These are phyloP conservation scores for Halcyon malimbica DNA, from an alignment of 2,113 vertebrate genomes.

Conservation along the genomic window DNA sequence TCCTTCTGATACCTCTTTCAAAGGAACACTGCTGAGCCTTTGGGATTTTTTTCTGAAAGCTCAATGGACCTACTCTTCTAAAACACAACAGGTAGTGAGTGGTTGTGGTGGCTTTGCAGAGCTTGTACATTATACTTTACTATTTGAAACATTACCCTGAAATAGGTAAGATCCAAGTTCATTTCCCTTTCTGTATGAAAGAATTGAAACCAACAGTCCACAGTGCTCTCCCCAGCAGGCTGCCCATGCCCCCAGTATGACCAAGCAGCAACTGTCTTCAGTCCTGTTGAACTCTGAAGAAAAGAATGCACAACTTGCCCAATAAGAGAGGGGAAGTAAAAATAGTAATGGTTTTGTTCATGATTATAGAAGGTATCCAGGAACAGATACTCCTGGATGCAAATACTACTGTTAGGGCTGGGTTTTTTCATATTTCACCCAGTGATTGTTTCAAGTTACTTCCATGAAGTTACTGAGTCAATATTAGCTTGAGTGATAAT, in stretches of 20 bases:
- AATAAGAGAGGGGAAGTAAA: neutral
- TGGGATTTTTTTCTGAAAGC: neutral
- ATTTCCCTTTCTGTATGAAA: neutral
- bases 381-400: neutral
- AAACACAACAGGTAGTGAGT: slow-evolving; percentile 19
- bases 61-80: neutral
- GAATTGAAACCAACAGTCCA: neutral
- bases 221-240: neutral
- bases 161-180: slow-evolving; percentile 1
- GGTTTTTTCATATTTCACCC: neutral
- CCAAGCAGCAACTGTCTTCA: neutral
- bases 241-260: neutral
- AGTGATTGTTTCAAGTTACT: neutral
- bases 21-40: neutral
- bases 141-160: neutral
- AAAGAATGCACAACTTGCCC: neutral
- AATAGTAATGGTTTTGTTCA: neutral
- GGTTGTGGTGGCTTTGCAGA: neutral
- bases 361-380: neutral
- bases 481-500: neutral
- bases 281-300: neutral
- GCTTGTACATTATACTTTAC: neutral
- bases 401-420: neutral
- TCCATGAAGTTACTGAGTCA: neutral
- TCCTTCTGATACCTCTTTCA: neutral